Base-by-base conservation (phyloP, 2,888 invertebrate genomes). In the Lypha dubia region DNA sequence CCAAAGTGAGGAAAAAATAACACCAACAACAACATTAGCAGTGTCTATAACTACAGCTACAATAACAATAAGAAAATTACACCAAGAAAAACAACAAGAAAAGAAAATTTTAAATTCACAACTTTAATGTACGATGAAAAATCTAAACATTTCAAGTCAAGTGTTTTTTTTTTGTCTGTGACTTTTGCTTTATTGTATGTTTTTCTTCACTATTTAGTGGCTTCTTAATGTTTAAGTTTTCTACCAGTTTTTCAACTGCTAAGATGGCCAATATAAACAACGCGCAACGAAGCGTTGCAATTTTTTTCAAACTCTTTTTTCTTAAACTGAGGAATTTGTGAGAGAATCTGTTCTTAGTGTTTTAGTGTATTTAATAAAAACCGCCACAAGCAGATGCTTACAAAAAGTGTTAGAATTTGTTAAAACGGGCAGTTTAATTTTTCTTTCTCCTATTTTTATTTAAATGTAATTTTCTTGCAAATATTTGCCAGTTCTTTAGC, bases 291-390 rank as follows among this genome's bases (percentile, higher is more conserved):
- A 84, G 84, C 84, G 65, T 84, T 77, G 49, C 65, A 71, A 20
- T 32, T 65, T 79, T 46, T 68, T 62, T 20, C 28, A 22, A 68
- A 65, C 32, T 51, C n/a, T 53, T 77, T 71, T 74, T 84, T 73
- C 49, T 73, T 22, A 63, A 41, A n/a, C 41, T 44, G 32, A 68
- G 74, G 68, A 81, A 74, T 70, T 79, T 76, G 58, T 84, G 83
- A 87, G 87, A 91, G 91, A 90, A 89, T 90, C 88, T 88, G 87
- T 91, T 91, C 88, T 90, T 88, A 5, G 65, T 17, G n/a, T 56
- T 15, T 70, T 58, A 32, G 28, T 35, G 17, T 20, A 13, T 11
- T 13, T n/a, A n/a, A n/a, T 8, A 11, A 32, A 44, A 58, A 38
- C 38, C 15, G 22, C 41, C 56, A 22, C 22, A 51, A 63, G 41